Evolutionary conservation across 2,113 vertebrate species (phyloP).

Genomic region (Smithornis capensis): DNA sequence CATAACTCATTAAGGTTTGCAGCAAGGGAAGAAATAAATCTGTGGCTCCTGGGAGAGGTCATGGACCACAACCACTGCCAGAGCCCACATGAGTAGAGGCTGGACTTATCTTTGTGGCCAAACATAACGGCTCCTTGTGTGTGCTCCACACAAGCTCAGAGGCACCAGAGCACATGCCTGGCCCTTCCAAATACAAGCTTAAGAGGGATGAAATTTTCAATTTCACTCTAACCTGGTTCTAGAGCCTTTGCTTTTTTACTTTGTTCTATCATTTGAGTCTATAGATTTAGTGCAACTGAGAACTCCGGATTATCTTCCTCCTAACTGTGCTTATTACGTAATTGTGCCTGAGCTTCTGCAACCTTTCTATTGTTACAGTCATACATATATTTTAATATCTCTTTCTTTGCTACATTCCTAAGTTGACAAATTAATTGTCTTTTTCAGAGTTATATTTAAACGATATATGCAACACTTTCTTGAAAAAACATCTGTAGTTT

Average conservation of each 20-base stretch:
- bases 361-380: not conserved
- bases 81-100: rapidly evolving
- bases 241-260: not conserved
- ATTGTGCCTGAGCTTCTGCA: not conserved
- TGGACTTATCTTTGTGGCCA: not conserved
- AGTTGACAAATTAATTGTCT: not conserved
- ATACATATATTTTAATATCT: not conserved
- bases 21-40: not conserved
- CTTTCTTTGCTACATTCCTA: not conserved
- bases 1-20: not conserved
- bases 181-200: rapidly evolving
- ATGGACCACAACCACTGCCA: not conserved
- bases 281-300: not conserved
- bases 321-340: not conserved
- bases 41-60: not conserved
- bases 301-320: not conserved
- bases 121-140: not conserved
- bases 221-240: not conserved
- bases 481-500: not conserved
- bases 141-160: not conserved
- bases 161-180: rapidly evolving
- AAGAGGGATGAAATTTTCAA: not conserved
- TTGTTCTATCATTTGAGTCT: not conserved
- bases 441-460: not conserved
- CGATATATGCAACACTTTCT: not conserved